Evolutionary conservation across 1,140 invertebrate species (phyloP).

Genomic region (Drosophila prosaltans): DNA sequence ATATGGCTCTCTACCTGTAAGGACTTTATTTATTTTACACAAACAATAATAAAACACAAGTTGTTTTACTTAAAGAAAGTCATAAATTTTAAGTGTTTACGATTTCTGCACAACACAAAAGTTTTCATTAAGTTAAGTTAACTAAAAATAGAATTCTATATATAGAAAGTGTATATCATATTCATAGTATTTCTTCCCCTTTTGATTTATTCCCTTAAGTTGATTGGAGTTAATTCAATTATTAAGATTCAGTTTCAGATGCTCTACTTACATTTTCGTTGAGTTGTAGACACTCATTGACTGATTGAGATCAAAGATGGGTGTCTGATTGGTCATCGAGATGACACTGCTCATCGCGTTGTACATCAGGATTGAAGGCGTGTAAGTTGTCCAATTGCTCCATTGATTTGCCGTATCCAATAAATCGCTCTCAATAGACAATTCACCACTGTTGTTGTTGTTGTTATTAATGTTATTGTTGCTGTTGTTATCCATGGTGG

Average conservation of each 20-base stretch:
- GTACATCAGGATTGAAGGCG: constrained; percentile 50
- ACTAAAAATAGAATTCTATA: too few species aligned
- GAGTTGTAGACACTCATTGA: constrained; percentile 49
- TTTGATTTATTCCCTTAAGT: background rate
- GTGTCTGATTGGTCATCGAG: constrained; percentile 55
- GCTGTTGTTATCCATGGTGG: constrained; percentile 39
- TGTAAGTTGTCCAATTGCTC: constrained; percentile 65
- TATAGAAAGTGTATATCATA: too few species aligned
- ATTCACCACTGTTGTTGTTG: constrained; percentile 19
- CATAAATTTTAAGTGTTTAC: too few species aligned
- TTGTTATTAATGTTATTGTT: constrained; percentile 38
- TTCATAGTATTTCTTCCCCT: background rate
- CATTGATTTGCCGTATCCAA: constrained; percentile 38
- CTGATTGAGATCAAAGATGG: constrained; percentile 39
- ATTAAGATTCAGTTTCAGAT: constrained; percentile 45
- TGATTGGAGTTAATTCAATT: constrained; percentile 62
- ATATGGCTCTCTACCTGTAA: background rate
- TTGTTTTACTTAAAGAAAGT: too few species aligned
- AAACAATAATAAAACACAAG: background rate
- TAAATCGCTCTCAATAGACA: constrained; percentile 40
- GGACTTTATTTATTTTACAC: background rate
- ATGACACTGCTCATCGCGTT: constrained; percentile 63
- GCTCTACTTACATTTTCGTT: constrained; percentile 56
- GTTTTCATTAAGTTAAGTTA: too few species aligned
- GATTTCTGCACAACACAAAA: too few species aligned